phyloP scores from a whole-genome alignment of 2,113 vertebrate genomes.

The Hippolais icterina region DNA sequence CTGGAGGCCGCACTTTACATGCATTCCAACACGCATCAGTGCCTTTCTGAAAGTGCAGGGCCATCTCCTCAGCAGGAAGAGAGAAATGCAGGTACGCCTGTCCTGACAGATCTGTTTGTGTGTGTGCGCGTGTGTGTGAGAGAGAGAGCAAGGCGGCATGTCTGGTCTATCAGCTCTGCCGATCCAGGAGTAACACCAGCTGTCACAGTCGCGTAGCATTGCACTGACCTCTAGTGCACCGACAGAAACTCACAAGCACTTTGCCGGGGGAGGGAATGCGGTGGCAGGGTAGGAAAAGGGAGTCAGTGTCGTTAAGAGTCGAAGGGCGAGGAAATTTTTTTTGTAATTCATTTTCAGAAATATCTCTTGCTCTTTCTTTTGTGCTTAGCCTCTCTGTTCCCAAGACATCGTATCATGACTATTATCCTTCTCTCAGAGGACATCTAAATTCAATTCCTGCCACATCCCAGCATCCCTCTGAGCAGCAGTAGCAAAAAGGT shows the following conservation, averaged over 20 bases:
- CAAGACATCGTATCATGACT: neutral
- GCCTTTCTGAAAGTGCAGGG: neutral
- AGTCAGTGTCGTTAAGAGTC: neutral
- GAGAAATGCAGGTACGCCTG: neutral
- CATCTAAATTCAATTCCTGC: neutral
- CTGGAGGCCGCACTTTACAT: neutral
- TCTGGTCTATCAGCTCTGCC: neutral
- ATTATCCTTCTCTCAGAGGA: neutral
- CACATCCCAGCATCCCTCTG: neutral
- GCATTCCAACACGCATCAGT: neutral
- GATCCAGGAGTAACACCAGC: neutral
- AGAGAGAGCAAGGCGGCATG: neutral
- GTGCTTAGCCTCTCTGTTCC: neutral
- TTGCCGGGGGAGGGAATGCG: neutral
- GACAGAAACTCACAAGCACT: neutral
- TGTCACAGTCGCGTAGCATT: neutral
- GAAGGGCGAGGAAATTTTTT: neutral
- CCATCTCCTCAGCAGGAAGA: neutral
- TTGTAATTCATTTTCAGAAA: neutral
- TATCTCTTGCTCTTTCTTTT: neutral
- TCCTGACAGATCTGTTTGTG: neutral
- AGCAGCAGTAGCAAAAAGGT: neutral
- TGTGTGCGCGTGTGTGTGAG: neutral
- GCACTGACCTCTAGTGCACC: conserved; percentile 56
- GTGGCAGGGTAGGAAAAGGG: neutral